Conservation (phyloP, 2,888 invertebrate species). For the Amblyjoppa proteus region DNA sequence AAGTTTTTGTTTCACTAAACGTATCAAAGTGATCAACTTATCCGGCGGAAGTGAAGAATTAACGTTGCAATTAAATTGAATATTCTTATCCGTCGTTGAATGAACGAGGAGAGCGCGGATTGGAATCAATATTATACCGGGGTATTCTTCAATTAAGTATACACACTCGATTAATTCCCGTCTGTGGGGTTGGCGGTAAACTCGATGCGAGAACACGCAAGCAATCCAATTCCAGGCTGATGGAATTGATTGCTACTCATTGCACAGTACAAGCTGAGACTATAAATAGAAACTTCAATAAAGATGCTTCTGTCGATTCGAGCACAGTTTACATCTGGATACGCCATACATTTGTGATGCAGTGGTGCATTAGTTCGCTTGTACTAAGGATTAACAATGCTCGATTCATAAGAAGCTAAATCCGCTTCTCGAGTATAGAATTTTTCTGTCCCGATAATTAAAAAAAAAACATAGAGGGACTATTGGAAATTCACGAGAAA, state of each 20-base stretch:
- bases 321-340: constrained; percentile 54
- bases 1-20: background rate
- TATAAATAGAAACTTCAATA: constrained; percentile 64
- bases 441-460: background rate
- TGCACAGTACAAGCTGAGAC: constrained; percentile 45
- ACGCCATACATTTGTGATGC: constrained; percentile 16
- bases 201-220: constrained; percentile 49
- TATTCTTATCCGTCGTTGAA: constrained; percentile 16
- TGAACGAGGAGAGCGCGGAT: constrained; percentile 49
- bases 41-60: constrained; percentile 56
- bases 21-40: background rate
- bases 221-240: constrained; percentile 59
- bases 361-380: background rate
- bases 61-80: constrained; percentile 36
- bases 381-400: constrained; percentile 31
- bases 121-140: constrained; percentile 55
- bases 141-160: constrained; percentile 44
- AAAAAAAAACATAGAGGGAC: background rate
- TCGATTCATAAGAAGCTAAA: constrained; percentile 24
- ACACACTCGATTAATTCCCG: constrained; percentile 41
- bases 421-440: background rate
- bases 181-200: constrained; percentile 26
- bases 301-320: constrained; percentile 60
- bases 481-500: background rate
- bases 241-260: constrained; percentile 63